Conservation (phyloP, 2,888 invertebrate genomes). For the Torymus auratus region DNA sequence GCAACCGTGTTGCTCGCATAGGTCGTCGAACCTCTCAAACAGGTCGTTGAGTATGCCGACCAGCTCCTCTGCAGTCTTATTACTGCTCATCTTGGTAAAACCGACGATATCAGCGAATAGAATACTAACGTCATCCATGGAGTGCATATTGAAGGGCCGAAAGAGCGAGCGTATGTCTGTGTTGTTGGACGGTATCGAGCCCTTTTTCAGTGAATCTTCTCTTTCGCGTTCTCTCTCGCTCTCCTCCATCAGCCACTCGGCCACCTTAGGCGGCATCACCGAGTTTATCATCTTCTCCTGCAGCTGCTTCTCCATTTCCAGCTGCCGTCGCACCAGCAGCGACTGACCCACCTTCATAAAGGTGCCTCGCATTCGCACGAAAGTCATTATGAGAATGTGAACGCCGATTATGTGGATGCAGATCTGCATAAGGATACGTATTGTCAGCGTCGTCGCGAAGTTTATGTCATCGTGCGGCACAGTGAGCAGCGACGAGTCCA, state of each 20-base stretch:
- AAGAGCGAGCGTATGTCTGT: conserved; percentile 90
- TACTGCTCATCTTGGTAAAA: conserved; percentile 97
- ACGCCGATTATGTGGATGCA: conserved; percentile 95
- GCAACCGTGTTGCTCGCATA: conserved; percentile 92
- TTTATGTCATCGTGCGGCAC: conserved; percentile 62
- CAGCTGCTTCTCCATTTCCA: conserved; percentile 94
- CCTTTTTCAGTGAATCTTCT: conserved; percentile 77
- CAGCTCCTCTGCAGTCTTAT: conserved; percentile 96
- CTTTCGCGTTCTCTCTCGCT: conserved; percentile 82
- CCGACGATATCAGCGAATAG: conserved; percentile 98
- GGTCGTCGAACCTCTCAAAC: conserved; percentile 95
- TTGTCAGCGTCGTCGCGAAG: conserved; percentile 77
- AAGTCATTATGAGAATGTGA: conserved; percentile 94
- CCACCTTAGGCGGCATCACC: conserved; percentile 97
- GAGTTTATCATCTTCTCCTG: conserved; percentile 99
- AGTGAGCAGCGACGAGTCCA: not conserved
- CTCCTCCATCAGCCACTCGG: conserved; percentile 89
- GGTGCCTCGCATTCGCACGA: conserved; percentile 95
- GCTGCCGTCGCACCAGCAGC: conserved; percentile 89
- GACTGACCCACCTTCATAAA: conserved; percentile 98
- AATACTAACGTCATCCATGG: conserved; percentile 97
- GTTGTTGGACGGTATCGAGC: conserved; percentile 74
- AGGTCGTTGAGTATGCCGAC: conserved; percentile 97
- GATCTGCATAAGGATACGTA: conserved; percentile 88
- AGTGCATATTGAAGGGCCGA: conserved; percentile 97